Evolutionary conservation across 2,113 vertebrate species (phyloP).

Genomic region (Anguilla japonica): DNA sequence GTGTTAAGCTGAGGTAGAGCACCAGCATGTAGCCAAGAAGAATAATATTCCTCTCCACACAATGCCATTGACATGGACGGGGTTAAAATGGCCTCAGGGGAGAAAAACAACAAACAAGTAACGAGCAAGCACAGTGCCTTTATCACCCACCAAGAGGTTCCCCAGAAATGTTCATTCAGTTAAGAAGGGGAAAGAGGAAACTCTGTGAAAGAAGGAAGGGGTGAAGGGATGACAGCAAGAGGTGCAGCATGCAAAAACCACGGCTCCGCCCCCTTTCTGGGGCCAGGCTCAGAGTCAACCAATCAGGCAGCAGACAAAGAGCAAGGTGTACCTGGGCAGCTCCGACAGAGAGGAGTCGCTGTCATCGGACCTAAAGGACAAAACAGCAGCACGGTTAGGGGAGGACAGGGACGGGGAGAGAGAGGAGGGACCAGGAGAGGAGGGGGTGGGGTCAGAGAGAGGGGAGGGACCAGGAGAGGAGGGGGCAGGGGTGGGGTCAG

Average conservation of each 20-base stretch:
- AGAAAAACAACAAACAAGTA: background rate
- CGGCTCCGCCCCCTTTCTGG: background rate
- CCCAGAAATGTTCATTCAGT: background rate
- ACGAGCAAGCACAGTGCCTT: background rate
- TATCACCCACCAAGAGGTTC: background rate
- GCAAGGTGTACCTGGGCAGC: slow-evolving; percentile 90
- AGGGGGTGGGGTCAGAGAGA: too few species aligned
- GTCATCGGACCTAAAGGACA: slow-evolving; percentile 98
- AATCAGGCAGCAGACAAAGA: background rate
- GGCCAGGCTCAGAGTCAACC: background rate
- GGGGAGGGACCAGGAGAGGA: too few species aligned
- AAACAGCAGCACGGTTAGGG: slow-evolving; percentile 91
- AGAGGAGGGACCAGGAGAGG: too few species aligned
- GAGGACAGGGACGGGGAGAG: slow-evolving; percentile 33
- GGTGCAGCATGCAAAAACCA: background rate
- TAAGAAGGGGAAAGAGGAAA: background rate
- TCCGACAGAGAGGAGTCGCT: slow-evolving; percentile 99
- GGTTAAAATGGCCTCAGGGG: background rate
- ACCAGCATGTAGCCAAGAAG: background rate
- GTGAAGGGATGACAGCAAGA: background rate
- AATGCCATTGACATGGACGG: background rate
- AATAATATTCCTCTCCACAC: background rate
- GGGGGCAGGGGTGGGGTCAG: slow-evolving; percentile 17
- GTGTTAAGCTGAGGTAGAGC: background rate
- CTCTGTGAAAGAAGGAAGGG: background rate